phyloP scores from a whole-genome alignment of 2,888 invertebrate species.

The Nymphalis urticae region DNA sequence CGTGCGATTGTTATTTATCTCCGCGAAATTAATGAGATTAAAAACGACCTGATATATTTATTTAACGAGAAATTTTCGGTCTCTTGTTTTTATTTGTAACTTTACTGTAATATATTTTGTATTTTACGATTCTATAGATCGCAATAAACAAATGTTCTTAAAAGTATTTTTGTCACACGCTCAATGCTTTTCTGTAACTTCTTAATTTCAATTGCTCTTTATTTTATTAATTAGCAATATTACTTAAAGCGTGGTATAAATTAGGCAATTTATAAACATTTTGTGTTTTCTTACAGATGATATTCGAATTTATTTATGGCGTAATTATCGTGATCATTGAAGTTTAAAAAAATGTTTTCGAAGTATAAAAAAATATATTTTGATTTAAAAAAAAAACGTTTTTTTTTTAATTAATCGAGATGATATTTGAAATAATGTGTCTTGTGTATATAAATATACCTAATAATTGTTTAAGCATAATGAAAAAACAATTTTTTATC shows the following conservation, averaged over 20 bases:
- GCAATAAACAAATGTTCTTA: slow-evolving; percentile 13
- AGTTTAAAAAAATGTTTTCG: no score
- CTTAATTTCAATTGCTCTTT: slow-evolving; percentile 17
- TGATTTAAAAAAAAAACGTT: no score
- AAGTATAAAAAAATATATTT: no score
- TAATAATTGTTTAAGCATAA: no score
- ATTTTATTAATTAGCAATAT: slow-evolving; percentile 4
- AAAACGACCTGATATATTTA: slow-evolving; percentile 15
- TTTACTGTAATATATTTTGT: slow-evolving; percentile 23
- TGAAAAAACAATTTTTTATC: no score
- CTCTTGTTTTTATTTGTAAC: slow-evolving; percentile 15
- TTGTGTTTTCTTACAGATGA: neutral
- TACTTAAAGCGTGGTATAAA: slow-evolving; percentile 1
- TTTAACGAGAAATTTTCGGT: slow-evolving; percentile 21
- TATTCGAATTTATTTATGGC: neutral
- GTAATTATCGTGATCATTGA: neutral
- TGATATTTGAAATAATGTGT: no score
- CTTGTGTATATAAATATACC: no score
- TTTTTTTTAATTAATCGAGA: no score
- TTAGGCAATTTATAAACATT: slow-evolving; percentile 8
- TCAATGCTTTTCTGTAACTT: slow-evolving; percentile 13
- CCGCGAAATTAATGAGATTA: slow-evolving; percentile 24
- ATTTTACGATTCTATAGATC: slow-evolving; percentile 26
- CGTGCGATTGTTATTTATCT: slow-evolving; percentile 22
- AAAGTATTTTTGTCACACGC: slow-evolving; percentile 16